A percentile compares a stretch with the other conserved stretches of the same genome.
phyloP scores from a whole-genome alignment of 2,888 invertebrate species.

The Blera fallax region DNA sequence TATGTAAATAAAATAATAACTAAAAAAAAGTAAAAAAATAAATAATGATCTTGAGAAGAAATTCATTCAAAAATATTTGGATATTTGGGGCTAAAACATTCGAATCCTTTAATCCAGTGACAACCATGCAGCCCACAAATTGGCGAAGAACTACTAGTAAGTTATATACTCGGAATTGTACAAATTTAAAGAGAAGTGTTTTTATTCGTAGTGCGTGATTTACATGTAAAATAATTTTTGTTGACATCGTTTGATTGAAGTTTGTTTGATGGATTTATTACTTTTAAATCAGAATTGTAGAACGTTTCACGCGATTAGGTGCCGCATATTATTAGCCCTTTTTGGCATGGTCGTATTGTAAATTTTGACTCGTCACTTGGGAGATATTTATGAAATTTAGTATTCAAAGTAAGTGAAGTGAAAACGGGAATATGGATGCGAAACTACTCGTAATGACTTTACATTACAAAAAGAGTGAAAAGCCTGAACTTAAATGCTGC shows the following conservation, averaged over 20 bases:
- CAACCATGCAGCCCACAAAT: slow-evolving; percentile 40
- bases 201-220: neutral
- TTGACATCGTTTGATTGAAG: neutral
- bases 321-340: neutral
- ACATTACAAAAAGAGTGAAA: too few species aligned
- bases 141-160: slow-evolving; percentile 50
- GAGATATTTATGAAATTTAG: too few species aligned
- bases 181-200: neutral
- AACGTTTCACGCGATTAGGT: neutral
- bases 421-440: too few species aligned
- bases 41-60: slow-evolving; percentile 51
- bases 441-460: too few species aligned
- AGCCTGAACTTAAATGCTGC: too few species aligned
- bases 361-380: too few species aligned
- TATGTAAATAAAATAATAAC: neutral
- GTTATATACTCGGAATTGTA: neutral
- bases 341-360: too few species aligned
- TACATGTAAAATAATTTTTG: neutral
- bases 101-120: slow-evolving; percentile 25
- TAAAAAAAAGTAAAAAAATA: neutral
- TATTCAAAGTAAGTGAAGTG: too few species aligned
- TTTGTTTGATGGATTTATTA: neutral
- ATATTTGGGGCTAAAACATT: slow-evolving; percentile 39
- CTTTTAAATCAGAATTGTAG: neutral
- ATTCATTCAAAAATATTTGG: slow-evolving; percentile 49